Conservation (phyloP, 2,888 invertebrate genomes). For the Coelopa pilipes region DNA sequence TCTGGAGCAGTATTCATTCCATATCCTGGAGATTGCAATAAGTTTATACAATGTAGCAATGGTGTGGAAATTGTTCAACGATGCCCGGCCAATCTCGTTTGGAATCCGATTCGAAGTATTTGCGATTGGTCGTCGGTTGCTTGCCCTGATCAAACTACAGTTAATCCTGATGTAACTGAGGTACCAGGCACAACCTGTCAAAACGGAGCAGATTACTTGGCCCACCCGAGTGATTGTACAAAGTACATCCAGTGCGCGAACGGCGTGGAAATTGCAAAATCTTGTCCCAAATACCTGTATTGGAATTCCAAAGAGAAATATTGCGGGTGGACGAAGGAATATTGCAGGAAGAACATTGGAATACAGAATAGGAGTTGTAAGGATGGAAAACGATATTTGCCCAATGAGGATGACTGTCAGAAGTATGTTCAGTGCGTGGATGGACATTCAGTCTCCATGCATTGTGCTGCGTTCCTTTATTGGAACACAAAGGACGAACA, state of each 20-base stretch:
- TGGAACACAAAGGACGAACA: slow-evolving; percentile 3
- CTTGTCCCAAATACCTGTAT: slow-evolving; percentile 44
- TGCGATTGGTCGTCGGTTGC: slow-evolving; percentile 17
- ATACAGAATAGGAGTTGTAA: neutral
- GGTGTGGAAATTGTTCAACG: slow-evolving; percentile 45
- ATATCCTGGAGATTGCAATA: slow-evolving; percentile 57
- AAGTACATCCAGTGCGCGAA: slow-evolving; percentile 45
- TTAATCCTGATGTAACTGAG: neutral
- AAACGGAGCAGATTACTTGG: slow-evolving; percentile 27
- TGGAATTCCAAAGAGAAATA: slow-evolving; percentile 39
- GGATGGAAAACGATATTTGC: neutral
- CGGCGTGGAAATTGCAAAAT: slow-evolving; percentile 34
- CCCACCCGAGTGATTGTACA: slow-evolving; percentile 42
- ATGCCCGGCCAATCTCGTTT: slow-evolving; percentile 53
- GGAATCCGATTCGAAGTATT: slow-evolving; percentile 44
- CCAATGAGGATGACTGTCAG: slow-evolving; percentile 2
- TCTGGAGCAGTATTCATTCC: slow-evolving; percentile 44
- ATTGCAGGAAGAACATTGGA: slow-evolving; percentile 19
- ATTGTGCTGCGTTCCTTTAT: slow-evolving; percentile 16
- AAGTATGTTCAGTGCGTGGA: slow-evolving; percentile 10
- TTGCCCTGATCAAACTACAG: slow-evolving; percentile 8
- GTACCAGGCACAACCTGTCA: slow-evolving; percentile 6
- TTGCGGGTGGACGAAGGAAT: slow-evolving; percentile 47
- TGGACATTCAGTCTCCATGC: neutral
- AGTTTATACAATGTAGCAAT: slow-evolving; percentile 57